These are phyloP conservation scores for Zophobas atratus DNA, from an alignment of 1,140 invertebrate species.

Conservation along the genomic window DNA sequence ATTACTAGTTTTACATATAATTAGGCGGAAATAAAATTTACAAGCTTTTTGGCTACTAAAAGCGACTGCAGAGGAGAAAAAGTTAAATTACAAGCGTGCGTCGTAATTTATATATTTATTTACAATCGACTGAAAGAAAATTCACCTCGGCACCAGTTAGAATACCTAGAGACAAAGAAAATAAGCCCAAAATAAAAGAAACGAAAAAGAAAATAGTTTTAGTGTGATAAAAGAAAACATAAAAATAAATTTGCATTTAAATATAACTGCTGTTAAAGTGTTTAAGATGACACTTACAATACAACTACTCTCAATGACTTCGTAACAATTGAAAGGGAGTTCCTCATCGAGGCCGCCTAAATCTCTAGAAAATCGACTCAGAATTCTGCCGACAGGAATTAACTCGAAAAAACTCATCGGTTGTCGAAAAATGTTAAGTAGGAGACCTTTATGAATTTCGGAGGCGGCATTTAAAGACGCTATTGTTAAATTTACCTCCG, in stretches of 20 bases:
- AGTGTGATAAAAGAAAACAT: slow-evolving; percentile 17
- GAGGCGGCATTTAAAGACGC: slow-evolving; percentile 76
- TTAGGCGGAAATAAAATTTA: neutral
- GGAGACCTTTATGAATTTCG: slow-evolving; percentile 74
- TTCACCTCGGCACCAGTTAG: too few relatives aligned
- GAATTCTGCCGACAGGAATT: slow-evolving; percentile 80
- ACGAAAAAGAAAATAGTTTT: slow-evolving; percentile 1
- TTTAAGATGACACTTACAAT: slow-evolving; percentile 61
- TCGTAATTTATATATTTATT: too few relatives aligned
- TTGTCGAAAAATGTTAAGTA: slow-evolving; percentile 75
- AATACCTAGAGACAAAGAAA: neutral
- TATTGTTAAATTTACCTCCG: slow-evolving; percentile 72
- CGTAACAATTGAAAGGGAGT: slow-evolving; percentile 68
- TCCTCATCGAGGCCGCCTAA: slow-evolving; percentile 76
- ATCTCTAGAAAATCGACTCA: slow-evolving; percentile 84
- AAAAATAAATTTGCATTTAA: slow-evolving; percentile 49
- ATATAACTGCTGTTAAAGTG: slow-evolving; percentile 59
- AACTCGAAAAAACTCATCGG: slow-evolving; percentile 85
- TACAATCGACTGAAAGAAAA: too few relatives aligned
- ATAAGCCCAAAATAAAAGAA: slow-evolving; percentile 4
- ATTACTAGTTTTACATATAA: slow-evolving; percentile 14
- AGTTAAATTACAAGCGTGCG: too few relatives aligned
- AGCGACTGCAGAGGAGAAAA: neutral
- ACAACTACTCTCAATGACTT: slow-evolving; percentile 65
- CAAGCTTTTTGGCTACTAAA: slow-evolving; percentile 29